These are phyloP conservation scores for Rhagonycha lutea DNA, from an alignment of 2,888 invertebrate genomes.

Conservation along the genomic window DNA sequence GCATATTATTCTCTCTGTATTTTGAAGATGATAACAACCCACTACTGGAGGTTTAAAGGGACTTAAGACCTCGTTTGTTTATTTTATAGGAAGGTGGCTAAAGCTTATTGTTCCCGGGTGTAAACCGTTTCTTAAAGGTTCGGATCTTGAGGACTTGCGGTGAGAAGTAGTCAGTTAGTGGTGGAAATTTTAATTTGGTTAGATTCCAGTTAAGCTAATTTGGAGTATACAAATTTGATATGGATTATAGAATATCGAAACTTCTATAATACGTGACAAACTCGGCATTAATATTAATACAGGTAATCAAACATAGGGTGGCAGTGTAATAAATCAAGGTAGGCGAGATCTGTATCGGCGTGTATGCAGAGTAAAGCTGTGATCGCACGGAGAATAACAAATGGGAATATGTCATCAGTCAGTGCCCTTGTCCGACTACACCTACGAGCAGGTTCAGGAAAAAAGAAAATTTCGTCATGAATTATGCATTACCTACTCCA, in stretches of 20 bases:
- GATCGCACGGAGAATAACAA: conserved; percentile 39
- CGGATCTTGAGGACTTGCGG: not conserved
- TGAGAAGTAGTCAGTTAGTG: not conserved
- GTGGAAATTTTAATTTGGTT: not conserved
- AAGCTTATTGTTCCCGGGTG: not conserved
- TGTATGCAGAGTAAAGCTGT: conserved; percentile 35
- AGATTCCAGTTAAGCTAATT: not conserved
- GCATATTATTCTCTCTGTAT: conserved; percentile 1
- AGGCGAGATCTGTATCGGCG: conserved; percentile 37
- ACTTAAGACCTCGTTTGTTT: not conserved
- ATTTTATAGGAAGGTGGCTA: not conserved
- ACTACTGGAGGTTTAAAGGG: not conserved
- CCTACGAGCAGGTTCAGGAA: conserved; percentile 25
- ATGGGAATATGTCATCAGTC: conserved; percentile 36
- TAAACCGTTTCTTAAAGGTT: not conserved
- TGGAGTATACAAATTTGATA: not conserved
- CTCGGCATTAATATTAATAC: conserved; percentile 39
- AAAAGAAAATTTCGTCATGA: conserved; percentile 23
- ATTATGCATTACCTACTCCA: conserved; percentile 17
- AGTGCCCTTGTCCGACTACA: conserved; percentile 26
- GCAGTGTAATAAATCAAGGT: conserved; percentile 36
- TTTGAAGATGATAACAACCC: not conserved
- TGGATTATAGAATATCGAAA: not conserved
- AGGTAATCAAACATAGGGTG: conserved; percentile 35
- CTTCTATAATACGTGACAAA: conserved; percentile 24